Base-by-base conservation (phyloP, 2,888 invertebrate genomes). In the Trissolcus japonicus region DNA sequence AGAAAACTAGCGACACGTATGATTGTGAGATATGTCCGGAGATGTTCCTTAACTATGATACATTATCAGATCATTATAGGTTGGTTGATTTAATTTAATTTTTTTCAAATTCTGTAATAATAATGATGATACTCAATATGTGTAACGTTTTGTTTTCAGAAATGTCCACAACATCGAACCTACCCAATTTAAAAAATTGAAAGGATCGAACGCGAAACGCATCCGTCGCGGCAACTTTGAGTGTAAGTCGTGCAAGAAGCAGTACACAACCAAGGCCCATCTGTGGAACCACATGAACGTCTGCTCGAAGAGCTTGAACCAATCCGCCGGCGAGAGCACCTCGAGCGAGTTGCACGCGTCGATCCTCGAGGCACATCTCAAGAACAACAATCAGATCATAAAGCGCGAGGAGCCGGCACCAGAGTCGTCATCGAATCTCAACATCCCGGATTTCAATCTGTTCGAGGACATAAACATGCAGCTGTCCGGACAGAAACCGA, bases 391-490 rank as follows among this genome's bases (percentile, higher is more conserved):
- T 75, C 84, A 86, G 66, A 71, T 76, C 35, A 84, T 86, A 4
- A 87, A 86, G 63, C 85, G 83, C 41, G 86, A 86, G 13, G 85
- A 85, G 17, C 17, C 78, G 4, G 82, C 83, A 6, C 56, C 79
- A 0, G 50, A 63, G 0, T 40, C 82, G 57, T 87, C 86, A 19
- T 82, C 86, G 1, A 86, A 88, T 66, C 77, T 89, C 6, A 89
- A 89, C 69, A 89, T 88, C 51, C 89, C 89, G 2, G 89, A 89
- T 53, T 89, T 89, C 61, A 89, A 88, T 78, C 81, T 89, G 0
- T 89, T 89, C 62, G 89, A 89, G 66, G 88, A 86, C 57, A 89
- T 89, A n/a, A 89, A 89, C 74, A 81, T 89, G 80, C 89, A 88
- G 65, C 69, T 89, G 0, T 88, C 88, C 1, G 87, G 86, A 0